Evolutionary conservation across 2,113 vertebrate genomes (phyloP), one percentile per base, ranked within the genome.

Genomic region (Anguilla rostrata): DNA sequence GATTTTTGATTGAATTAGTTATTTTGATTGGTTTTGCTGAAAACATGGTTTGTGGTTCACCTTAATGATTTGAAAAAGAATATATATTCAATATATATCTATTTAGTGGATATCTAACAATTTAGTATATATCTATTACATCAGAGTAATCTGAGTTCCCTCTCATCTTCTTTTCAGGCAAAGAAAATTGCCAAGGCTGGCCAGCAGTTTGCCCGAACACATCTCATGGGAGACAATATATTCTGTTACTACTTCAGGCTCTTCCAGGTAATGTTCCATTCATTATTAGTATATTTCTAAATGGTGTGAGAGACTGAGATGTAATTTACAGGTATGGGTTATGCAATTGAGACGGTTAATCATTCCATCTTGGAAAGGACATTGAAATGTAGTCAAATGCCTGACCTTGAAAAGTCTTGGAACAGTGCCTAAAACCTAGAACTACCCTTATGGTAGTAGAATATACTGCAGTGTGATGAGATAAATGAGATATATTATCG

Each of bases 221-320:
- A 96, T 84, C 97, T 99, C 53, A 98, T 97, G 97, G 97, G 97
- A 8, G 96, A 99, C 91, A 93, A 94, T 39, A 94, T 99, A 94
- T 98, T 99, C 92, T 99, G 98, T 89, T 99, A 99, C 89, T 98
- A 99, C 93, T 97, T 96, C 94, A 97, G 96, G 91, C 98, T 99
- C 87, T 97, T 98, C 89, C 95, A 98, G 97, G 98, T 99, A 94
- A 95, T 15, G 14, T 82, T 57, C 82, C 41, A n/a, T 46, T 39
- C 29, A 75, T 41, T 22, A 6, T 49, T 5, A 53, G 8, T 46
- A 53, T 82, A 20, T 78, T 86, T 11, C 3, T 43, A 22, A n/a
- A 0, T 43, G 60, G 57, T 16, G 29, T 53, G 0, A 11, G 14
- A 34, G 14, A 16, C 14, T 46, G 18, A 39, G 39, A 66, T 26